Percentiles rank a stretch among this genome's conserved stretches.
Evolutionary conservation across 2,113 vertebrate species (phyloP).

Genomic region (Edolisoma coerulescens): DNA sequence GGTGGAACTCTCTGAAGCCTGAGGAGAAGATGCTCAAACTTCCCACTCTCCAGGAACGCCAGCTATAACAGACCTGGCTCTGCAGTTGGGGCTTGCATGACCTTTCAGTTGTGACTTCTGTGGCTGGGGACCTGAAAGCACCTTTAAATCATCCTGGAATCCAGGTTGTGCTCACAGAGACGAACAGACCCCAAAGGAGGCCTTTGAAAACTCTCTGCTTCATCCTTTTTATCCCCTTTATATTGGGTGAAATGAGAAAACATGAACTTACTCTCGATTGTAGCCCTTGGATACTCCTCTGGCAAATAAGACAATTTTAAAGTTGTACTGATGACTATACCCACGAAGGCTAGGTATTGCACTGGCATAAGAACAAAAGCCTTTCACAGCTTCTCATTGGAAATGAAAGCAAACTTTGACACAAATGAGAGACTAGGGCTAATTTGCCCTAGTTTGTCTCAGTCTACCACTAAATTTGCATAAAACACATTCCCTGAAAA

Average conservation of each 20-base stretch:
- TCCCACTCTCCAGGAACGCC: neutral
- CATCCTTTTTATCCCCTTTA: neutral
- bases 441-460: neutral
- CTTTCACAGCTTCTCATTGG: neutral
- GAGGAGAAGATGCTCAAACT: neutral
- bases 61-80: neutral
- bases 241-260: neutral
- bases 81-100: neutral
- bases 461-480: neutral
- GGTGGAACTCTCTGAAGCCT: neutral
- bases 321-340: neutral
- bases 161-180: neutral
- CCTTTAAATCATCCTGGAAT: neutral
- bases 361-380: neutral
- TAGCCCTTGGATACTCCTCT: neutral
- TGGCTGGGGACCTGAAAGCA: neutral
- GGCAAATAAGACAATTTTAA: neutral
- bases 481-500: neutral
- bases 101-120: neutral
- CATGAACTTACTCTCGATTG: neutral
- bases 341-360: neutral
- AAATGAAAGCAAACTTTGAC: neutral
- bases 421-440: neutral
- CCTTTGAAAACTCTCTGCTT: neutral
- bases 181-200: neutral